These are phyloP conservation scores for Acronicta aceris DNA, from an alignment of 2,888 invertebrate genomes.

Conservation along the genomic window DNA sequence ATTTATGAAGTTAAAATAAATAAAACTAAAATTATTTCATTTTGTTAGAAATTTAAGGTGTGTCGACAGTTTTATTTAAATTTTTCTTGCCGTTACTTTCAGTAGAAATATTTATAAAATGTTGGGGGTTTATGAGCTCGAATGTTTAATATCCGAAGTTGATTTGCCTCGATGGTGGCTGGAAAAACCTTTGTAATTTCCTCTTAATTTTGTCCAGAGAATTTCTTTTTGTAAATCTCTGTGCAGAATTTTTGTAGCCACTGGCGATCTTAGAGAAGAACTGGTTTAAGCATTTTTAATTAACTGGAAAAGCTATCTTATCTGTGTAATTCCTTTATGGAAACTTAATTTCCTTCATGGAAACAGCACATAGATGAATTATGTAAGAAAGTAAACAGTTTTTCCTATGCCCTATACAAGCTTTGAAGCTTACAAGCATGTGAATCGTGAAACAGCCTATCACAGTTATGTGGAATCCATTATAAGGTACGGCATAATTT, in stretches of 20 bases:
- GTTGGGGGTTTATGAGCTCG: constrained; percentile 6
- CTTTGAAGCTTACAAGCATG: no score
- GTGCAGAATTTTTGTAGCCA: constrained; percentile 17
- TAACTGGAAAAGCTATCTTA: constrained; percentile 27
- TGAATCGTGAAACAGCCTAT: no score
- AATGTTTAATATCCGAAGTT: constrained; percentile 46
- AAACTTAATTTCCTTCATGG: no score
- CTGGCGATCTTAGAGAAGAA: constrained; percentile 15
- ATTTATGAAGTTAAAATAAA: constrained; percentile 26
- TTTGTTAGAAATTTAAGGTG: constrained; percentile 6
- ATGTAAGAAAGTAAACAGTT: no score
- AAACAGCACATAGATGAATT: no score
- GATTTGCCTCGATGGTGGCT: constrained; percentile 27
- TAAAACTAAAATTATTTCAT: not conserved
- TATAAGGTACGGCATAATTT: no score
- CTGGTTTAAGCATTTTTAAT: constrained; percentile 42
- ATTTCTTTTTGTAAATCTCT: constrained; percentile 16
- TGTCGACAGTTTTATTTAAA: not conserved
- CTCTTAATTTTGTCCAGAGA: constrained; percentile 15
- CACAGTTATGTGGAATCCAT: no score
- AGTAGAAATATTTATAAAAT: constrained; percentile 9
- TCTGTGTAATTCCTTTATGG: constrained; percentile 15
- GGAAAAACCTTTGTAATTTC: constrained; percentile 27
- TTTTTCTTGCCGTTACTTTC: constrained; percentile 5
- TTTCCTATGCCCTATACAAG: no score